Evolutionary conservation across 2,888 invertebrate species (phyloP), one percentile per base, ranked within the genome.

Genomic region (Uloborus plumipes): DNA sequence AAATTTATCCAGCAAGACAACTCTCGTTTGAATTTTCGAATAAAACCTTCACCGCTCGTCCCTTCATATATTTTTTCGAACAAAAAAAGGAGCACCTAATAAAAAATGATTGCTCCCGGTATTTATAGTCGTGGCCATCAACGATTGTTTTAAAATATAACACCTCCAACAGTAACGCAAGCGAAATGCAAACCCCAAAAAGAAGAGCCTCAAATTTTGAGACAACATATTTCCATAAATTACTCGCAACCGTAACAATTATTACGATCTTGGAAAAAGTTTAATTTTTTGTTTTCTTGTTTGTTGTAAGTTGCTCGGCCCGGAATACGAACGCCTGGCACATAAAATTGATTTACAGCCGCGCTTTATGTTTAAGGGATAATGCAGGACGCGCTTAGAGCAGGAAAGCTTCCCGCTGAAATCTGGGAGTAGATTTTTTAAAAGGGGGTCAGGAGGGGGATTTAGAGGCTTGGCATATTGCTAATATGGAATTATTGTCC

Each of bases 151-250:
- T 78, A 78, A 71, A 78, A 78, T 78, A 78, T 78, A 78, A 78
- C 77, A 71, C 77, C 66, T 66, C 49, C 55, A 39, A 39, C 39
- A 39, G 39, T 39, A 39, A 39, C 39, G 39, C 39, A 31, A 31
- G 31, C 31, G 31, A 31, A 31, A 31, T 31, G 31, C 31, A 39
- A 39, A 39, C 39, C 39, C 39, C 39, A 64, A 64, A 64, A 64
- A 20, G 64, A 20, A 20, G 59, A 20, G 47, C 49, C 55, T 39
- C 20, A 66, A 74, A 67, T 81, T 70, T 81, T 74, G 75, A 81
- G 80, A 81, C 80, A 75, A 81, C 80, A 81, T 81, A 81, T 81
- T 81, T 81, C 80, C 80, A 81, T 81, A 81, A 81, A 81, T 81
- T 81, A 81, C 69, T 31, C 39, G 70, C 62, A 81, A 81, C 80